Evolutionary conservation across 1,140 invertebrate genomes (phyloP), one percentile per base, ranked within the genome.

Genomic region (Neotoxoptera formosana): DNA sequence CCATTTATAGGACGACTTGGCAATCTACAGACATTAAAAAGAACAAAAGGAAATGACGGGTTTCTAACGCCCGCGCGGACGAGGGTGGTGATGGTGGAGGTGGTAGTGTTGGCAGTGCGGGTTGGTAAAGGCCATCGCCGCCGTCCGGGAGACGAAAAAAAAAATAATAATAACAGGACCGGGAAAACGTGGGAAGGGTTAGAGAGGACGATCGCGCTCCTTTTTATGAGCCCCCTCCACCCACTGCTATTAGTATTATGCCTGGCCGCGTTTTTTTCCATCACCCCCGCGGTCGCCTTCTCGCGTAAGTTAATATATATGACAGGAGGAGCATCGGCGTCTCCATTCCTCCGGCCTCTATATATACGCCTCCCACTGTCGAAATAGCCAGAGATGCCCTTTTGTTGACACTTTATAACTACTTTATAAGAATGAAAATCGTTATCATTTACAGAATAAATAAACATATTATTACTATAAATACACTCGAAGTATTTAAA

Each of bases 11-110:
- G 48, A 93, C 81, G 76, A 93, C 81, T 93, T 93, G 91, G 91
- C 91, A 86, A 93, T 93, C 76, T 93, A 86, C 91, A 93, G 91
- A 93, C 91, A 86, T 93, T 93, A 93, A 93, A 93, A 93, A 93
- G 91, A 93, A 93, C 91, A 93, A 93, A 93, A 93, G 91, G 91
- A 93, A 93, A 93, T 93, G 91, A 86, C 91, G 91, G 91, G 91
- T 93, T 93, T 53, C 81, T 86, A 93, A 93, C 81, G 91, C 45
- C n/a, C 41, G 67, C 30, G 25, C 41, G 41, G 25, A 48, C 56
- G 48, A 21, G 90, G 56, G 90, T 23, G 34, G n/a, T 41, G 30
- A 90, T 36, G 20, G 51, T 36, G 36, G 56, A 47, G n/a, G 11
- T 60, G 56, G 17, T 11, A 45, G 47, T 34, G 47, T 21, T 45